Evolutionary conservation across 2,888 invertebrate genomes (phyloP).

Genomic region (Crematogaster levior): DNA sequence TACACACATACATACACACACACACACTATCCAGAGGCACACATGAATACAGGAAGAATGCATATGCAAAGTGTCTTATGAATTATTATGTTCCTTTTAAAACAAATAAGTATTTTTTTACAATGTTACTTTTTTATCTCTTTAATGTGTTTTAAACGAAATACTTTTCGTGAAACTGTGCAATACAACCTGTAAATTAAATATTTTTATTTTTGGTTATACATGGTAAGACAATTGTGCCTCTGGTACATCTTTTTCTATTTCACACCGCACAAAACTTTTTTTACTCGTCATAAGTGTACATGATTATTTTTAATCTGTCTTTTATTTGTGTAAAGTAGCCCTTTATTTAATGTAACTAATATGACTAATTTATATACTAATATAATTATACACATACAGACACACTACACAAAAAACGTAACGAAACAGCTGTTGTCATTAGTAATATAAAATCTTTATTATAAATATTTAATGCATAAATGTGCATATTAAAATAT

Average conservation of each 20-base stretch:
- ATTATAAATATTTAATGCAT: not conserved
- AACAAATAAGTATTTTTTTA: not conserved
- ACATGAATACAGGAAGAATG: not conserved
- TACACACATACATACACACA: too few relatives aligned
- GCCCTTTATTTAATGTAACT: slow-evolving; percentile 49
- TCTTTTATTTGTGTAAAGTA: slow-evolving; percentile 56
- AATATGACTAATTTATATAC: slow-evolving; percentile 44
- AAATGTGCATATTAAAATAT: not conserved
- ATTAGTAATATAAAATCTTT: not conserved
- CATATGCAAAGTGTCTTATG: not conserved
- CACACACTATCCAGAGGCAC: slow-evolving; percentile 30
- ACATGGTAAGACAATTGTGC: slow-evolving; percentile 49
- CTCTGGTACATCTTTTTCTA: slow-evolving; percentile 57
- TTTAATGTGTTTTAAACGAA: not conserved
- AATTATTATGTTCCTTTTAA: not conserved
- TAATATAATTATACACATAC: slow-evolving; percentile 14
- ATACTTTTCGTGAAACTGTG: not conserved
- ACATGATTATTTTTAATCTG: slow-evolving; percentile 51
- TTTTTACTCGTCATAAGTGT: slow-evolving; percentile 44
- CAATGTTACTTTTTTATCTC: not conserved
- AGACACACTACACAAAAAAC: not conserved
- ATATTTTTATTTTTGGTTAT: not conserved
- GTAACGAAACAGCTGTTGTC: slow-evolving; percentile 47
- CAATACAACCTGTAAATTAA: slow-evolving; percentile 2
- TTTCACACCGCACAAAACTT: slow-evolving; percentile 53